Evolutionary conservation across 2,888 invertebrate species (phyloP).

Genomic region (Limnephilus marmoratus): DNA sequence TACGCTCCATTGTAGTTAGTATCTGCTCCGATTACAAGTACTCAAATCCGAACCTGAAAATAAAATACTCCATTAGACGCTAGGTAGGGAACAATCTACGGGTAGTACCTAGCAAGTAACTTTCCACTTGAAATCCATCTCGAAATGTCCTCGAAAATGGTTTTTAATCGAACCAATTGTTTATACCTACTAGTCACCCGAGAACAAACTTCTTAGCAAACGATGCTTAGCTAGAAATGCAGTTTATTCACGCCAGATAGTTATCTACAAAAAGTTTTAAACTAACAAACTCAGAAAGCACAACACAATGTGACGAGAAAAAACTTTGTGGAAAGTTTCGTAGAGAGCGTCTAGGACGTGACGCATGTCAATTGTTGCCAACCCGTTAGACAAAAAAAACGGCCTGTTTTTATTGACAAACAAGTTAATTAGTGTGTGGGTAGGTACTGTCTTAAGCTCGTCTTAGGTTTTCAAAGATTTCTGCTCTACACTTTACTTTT

Average conservation of each 20-base stretch:
- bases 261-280: background rate
- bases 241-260: background rate
- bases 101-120: background rate
- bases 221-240: background rate
- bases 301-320: too few relatives aligned
- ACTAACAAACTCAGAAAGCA: background rate
- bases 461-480: too few relatives aligned
- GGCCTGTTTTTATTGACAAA: too few relatives aligned
- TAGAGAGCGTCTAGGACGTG: too few relatives aligned
- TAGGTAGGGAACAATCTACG: background rate
- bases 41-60: background rate
- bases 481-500: too few relatives aligned
- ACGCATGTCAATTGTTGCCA: too few relatives aligned
- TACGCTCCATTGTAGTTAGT: background rate
- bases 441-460: too few relatives aligned
- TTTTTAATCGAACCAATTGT: background rate
- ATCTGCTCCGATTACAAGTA: background rate
- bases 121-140: too few relatives aligned
- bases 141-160: background rate
- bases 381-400: too few relatives aligned
- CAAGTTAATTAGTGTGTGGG: too few relatives aligned
- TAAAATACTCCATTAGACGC: background rate
- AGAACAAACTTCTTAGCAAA: background rate
- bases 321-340: too few relatives aligned
- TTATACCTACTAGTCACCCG: background rate